Conservation (phyloP, 2,113 vertebrate genomes). For the Xiphorhynchus elegans region DNA sequence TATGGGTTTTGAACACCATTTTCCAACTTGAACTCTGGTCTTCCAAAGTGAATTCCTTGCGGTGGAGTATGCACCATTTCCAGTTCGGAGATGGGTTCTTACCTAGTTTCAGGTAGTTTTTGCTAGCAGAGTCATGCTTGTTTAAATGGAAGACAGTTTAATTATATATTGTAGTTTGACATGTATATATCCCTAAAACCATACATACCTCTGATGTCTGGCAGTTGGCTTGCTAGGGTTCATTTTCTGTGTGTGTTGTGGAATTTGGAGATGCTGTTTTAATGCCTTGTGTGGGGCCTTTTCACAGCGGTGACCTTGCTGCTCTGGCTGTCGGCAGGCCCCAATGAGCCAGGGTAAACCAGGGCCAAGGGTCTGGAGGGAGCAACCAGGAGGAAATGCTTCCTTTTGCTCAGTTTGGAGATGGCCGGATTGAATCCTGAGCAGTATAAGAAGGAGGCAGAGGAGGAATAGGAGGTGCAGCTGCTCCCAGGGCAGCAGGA, state of each 20-base stretch:
- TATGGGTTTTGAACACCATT: fast-evolving
- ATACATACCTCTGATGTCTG: background rate
- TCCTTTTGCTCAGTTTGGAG: background rate
- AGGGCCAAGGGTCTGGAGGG: background rate
- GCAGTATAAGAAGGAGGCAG: background rate
- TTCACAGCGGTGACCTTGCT: background rate
- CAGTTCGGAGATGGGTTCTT: background rate
- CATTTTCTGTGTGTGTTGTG: background rate
- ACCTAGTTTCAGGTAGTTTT: background rate
- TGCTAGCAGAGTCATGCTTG: background rate
- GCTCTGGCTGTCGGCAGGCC: fast-evolving
- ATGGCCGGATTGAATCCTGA: background rate
- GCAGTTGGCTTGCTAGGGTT: background rate
- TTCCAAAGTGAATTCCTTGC: background rate
- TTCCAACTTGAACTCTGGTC: background rate
- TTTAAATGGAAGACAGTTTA: background rate
- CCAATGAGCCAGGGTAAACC: fast-evolving
- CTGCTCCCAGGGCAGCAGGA: background rate
- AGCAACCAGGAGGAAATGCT: background rate
- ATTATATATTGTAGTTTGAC: background rate
- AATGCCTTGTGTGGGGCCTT: background rate
- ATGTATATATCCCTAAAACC: background rate
- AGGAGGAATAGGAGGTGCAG: background rate
- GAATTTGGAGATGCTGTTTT: background rate
- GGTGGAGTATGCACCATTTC: background rate